Conservation (phyloP, 2,888 invertebrate genomes). For the Antheraea yamamai region DNA sequence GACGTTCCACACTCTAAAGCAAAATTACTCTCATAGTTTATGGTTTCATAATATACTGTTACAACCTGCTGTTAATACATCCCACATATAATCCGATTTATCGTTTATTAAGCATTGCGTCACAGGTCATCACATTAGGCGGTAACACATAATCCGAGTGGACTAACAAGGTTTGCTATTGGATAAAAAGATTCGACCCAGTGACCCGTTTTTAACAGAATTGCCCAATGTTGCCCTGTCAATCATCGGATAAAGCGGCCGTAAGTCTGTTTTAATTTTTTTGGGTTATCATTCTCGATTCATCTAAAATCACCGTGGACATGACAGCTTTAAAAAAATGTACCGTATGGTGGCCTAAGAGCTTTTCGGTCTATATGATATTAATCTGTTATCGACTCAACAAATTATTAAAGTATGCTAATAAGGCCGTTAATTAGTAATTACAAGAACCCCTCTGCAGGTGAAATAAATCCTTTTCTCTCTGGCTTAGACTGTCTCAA, state of each 20-base stretch:
- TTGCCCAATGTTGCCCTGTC: constrained; percentile 5
- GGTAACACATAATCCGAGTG: constrained; percentile 3
- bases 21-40: no score
- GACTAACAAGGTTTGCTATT: constrained; percentile 4
- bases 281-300: neutral
- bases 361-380: neutral
- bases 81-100: no score
- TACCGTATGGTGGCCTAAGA: neutral
- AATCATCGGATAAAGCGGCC: neutral
- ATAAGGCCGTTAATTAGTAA: neutral
- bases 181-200: constrained; percentile 8
- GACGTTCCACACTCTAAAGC: no score
- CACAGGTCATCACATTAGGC: neutral
- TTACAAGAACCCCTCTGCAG: no score
- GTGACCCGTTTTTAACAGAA: neutral
- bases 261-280: neutral
- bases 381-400: neutral
- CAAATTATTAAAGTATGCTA: neutral
- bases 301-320: neutral
- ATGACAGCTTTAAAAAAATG: neutral
- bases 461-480: no score
- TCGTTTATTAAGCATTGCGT: neutral
- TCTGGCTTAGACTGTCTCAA: no score
- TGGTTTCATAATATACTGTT: no score
- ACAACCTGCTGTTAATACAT: no score